Conservation (phyloP, 2,888 invertebrate species). For the Dorcus hopei region DNA sequence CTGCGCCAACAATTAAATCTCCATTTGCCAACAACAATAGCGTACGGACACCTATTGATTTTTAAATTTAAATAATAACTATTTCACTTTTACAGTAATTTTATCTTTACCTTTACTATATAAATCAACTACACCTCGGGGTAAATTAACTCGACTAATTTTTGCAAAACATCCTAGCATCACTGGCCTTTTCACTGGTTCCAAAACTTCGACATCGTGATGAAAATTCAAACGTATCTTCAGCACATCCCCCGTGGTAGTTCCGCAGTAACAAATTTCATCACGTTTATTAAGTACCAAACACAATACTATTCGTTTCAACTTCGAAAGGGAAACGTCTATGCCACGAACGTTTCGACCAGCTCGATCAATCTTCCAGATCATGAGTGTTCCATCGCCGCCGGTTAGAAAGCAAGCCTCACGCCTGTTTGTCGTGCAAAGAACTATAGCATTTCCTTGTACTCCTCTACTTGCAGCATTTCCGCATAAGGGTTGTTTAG, state of each 20-base stretch:
- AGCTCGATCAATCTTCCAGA: constrained; percentile 71
- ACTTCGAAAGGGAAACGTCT: constrained; percentile 75
- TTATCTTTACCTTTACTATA: constrained; percentile 55
- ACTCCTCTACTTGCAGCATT: constrained; percentile 42
- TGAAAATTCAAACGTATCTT: constrained; percentile 61
- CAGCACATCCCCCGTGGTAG: constrained; percentile 74
- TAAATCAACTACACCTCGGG: constrained; percentile 55
- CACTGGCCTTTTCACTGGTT: constrained; percentile 55
- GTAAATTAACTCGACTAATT: constrained; percentile 55
- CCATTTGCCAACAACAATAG: constrained; percentile 61
- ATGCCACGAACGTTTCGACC: constrained; percentile 67
- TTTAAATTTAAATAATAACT: too few relatives aligned
- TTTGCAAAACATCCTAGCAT: constrained; percentile 66
- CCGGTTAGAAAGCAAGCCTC: constrained; percentile 69
- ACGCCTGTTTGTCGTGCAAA: constrained; percentile 57
- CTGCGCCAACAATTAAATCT: constrained; percentile 74
- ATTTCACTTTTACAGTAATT: too few relatives aligned
- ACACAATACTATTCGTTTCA: constrained; percentile 73
- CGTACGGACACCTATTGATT: constrained; percentile 59
- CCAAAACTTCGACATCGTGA: constrained; percentile 54
- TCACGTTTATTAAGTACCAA: constrained; percentile 70
- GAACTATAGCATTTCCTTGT: constrained; percentile 40
- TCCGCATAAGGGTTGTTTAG: constrained; percentile 50
- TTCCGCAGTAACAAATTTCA: constrained; percentile 78
- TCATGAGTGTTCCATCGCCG: constrained; percentile 60